phyloP scores from a whole-genome alignment of 2,797 vertebrate genomes.

The Tiaroga cobitis region DNA sequence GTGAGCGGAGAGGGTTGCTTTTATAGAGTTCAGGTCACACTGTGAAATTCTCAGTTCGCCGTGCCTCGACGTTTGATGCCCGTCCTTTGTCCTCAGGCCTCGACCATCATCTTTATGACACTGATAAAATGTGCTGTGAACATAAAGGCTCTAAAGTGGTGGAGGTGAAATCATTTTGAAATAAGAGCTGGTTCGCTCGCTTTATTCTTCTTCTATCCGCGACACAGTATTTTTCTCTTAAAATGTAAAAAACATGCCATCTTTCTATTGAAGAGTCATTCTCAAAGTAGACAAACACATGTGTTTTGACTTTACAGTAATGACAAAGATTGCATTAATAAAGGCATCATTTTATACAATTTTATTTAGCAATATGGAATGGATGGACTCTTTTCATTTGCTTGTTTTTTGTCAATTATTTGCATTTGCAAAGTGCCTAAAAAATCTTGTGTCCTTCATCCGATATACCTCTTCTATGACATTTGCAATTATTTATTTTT shows the following conservation, averaged over 20 bases:
- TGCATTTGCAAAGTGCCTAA: not conserved
- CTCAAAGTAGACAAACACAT: not conserved
- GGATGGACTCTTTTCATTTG: not conserved
- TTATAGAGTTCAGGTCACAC: constrained; percentile 41
- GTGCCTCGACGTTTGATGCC: constrained; percentile 33
- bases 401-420: constrained; percentile 6
- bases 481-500: constrained; percentile 6
- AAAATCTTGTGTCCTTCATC: not conserved
- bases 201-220: not conserved
- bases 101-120: constrained; percentile 55
- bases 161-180: constrained; percentile 31
- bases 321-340: not conserved
- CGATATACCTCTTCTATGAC: not conserved
- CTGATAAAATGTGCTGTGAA: constrained; percentile 58
- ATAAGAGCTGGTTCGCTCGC: constrained; percentile 27
- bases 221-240: constrained; percentile 41
- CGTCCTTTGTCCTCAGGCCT: constrained; percentile 37
- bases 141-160: constrained; percentile 41
- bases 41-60: constrained; percentile 24
- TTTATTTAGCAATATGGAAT: not conserved
- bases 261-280: constrained; percentile 1
- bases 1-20: constrained; percentile 36
- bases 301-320: not conserved
- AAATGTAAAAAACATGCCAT: constrained; percentile 39
- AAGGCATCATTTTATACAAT: not conserved